Conservation (phyloP, 2,888 invertebrate genomes). For the Synergus itoensis region DNA sequence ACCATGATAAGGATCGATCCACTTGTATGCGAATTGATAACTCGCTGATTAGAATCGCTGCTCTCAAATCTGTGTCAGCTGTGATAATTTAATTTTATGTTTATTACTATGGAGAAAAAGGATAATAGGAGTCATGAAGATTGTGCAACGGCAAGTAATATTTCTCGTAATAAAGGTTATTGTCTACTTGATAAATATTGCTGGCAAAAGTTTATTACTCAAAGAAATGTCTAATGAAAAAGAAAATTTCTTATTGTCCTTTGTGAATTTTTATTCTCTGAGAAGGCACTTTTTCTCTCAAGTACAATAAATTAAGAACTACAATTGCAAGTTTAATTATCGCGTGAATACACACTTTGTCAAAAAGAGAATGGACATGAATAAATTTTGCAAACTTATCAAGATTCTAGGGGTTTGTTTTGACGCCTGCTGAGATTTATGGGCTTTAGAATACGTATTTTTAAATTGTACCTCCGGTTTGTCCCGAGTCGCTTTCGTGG, state of each 20-base stretch:
- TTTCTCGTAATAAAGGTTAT: not conserved
- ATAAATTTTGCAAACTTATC: not conserved
- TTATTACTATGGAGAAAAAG: not conserved
- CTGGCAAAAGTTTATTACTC: not conserved
- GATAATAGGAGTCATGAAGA: not conserved
- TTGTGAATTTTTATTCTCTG: no score
- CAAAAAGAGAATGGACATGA: not conserved
- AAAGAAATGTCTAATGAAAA: not conserved
- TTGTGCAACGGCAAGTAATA: not conserved
- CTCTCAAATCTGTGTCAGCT: not conserved
- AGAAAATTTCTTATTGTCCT: no score
- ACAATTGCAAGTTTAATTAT: not conserved
- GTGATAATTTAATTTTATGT: conserved; percentile 13
- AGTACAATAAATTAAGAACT: not conserved
- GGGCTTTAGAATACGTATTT: not conserved
- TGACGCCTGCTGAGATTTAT: not conserved
- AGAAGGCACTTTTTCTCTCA: no score
- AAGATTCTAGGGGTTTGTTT: not conserved
- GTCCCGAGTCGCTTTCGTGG: conserved; percentile 5
- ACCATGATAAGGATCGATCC: conserved; percentile 17
- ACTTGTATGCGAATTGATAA: conserved; percentile 16
- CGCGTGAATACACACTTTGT: not conserved
- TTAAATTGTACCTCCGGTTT: conserved; percentile 10
- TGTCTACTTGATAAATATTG: not conserved
- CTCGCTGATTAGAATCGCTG: conserved; percentile 4